Evolutionary conservation across 2,113 vertebrate species (phyloP), one percentile per base, ranked within the genome.

Genomic region (Chloebia gouldiae): DNA sequence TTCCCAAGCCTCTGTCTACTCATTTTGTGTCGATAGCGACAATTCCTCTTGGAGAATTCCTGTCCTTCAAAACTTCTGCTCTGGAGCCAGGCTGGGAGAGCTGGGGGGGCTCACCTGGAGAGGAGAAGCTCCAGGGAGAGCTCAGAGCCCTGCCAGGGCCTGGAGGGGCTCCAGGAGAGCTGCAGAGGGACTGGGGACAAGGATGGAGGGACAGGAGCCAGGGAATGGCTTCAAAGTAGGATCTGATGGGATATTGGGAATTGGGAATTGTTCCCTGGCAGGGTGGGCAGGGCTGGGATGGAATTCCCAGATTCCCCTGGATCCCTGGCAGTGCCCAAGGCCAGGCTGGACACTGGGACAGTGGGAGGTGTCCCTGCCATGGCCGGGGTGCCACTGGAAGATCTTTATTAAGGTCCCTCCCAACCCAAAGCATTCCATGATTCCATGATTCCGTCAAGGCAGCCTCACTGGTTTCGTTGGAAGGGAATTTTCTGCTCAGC

Each of bases 41-140:
- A 39, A 86, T 23, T 53, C 80, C 92, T 84, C 80, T 93, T 60
- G 50, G 57, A 81, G 86, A 91, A 56, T 61, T n/a, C 39, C 78
- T 95, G 95, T 91, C 86, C 78, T 97, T 95, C 92, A 94, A 86
- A 79, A 3, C 21, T 39, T 71, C 31, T 51, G 13, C 54, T 42
- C 15, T 30, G 54, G 54, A 42, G 65, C 35, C 37, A 12, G 30
- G 3, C 30, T 70, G 80, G 45, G 20, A 61, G 16, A 61, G 45
- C 80, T 60, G 80, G 54, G 16, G 1, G 1, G 11, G 79, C 0
- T 10, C 64, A 5, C 11, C 53, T 57, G 51, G 28, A 28, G 7
- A 22, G 2, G 16, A 13, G n/a, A 39, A 68, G 33, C 2, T 57
- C 7, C 22, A 39, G 64, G 33, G 22, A 39, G 11, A 57, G 22